Conservation (phyloP, 2,888 invertebrate species). For the Chironomus tentans region DNA sequence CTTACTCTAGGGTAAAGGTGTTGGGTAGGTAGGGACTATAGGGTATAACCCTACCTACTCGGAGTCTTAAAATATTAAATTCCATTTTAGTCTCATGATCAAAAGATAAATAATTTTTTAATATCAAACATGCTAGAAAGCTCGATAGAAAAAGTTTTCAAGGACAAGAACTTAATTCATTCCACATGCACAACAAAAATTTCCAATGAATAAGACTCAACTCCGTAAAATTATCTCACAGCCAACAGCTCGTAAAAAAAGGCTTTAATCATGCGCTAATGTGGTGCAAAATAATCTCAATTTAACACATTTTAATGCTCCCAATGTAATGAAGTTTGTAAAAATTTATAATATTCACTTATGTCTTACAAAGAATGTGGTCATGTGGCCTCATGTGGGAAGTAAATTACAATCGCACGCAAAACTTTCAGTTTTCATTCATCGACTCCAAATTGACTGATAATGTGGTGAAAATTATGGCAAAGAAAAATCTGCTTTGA, state of each 20-base stretch:
- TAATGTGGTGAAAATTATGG: neutral
- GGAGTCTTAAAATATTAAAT: too few species aligned
- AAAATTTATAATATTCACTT: too few species aligned
- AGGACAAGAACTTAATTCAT: neutral
- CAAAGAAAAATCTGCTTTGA: too few species aligned
- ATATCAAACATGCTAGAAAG: too few species aligned
- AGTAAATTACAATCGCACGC: neutral
- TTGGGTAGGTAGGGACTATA: too few species aligned
- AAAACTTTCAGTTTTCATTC: neutral
- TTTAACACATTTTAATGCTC: neutral
- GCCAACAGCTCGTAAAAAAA: neutral
- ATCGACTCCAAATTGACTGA: neutral
- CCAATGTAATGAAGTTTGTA: too few species aligned
- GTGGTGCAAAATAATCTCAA: neutral
- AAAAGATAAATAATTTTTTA: too few species aligned
- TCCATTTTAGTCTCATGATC: too few species aligned
- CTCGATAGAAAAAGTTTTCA: neutral
- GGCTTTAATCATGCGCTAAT: neutral
- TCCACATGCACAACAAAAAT: neutral
- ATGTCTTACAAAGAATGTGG: neutral
- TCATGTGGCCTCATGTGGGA: neutral
- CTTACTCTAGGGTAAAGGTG: too few species aligned
- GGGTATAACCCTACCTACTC: too few species aligned
- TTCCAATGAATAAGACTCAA: neutral
- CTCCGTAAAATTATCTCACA: neutral